Base-by-base conservation (phyloP, 2,797 vertebrate genomes). In the Tolypeutes matacus region DNA sequence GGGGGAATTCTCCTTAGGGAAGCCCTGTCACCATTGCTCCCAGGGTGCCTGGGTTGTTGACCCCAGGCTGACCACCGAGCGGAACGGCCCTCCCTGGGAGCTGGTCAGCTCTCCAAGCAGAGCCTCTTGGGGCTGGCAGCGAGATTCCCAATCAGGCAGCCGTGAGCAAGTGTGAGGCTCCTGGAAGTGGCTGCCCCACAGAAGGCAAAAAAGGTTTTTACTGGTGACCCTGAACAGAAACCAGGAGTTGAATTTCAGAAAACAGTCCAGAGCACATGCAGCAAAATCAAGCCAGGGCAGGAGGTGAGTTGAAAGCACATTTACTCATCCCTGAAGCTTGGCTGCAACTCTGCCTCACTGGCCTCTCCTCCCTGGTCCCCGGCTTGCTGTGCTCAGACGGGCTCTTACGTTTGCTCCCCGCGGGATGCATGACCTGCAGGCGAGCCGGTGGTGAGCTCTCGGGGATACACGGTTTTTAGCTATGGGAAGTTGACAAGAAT, bases 381-480 rank as follows among this genome's bases (percentile, higher is more conserved):
- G 31, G 49, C 11, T 0, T 17, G 49, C 77, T 51, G 10, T 1
- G 1, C 18, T 42, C 25, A 2, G 21, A 46, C 0, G 1, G 3
- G 17, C 13, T 29, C 17, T n/a, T 14, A 46, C 46, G 8, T 14
- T 51, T 83, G 31, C 18, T n/a, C 53, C 15, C n/a, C 7, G 60
- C 0, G 0, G 2, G 8, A 65, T 0, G 5, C 69, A 29, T n/a
- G 8, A 51, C 56, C 25, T 31, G 4, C 34, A 56, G 17, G 23
- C 1, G 58, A 72, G 58, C 89, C 34, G 0, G 2, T 4, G 82
- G 15, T 11, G 8, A 51, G 42, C 70, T 49, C 39, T 29, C 2
- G 31, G 91, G 8, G 18, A 80, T 0, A 18, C 72, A 10, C 21
- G 17, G 82, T 15, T 12, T 39, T 78, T 11, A 51, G 87, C 69